A percentile compares a stretch with the other conserved stretches of the same genome.
Evolutionary conservation across 2,797 vertebrate species (phyloP).

Genomic region (Pantherophis alleghaniensis): DNA sequence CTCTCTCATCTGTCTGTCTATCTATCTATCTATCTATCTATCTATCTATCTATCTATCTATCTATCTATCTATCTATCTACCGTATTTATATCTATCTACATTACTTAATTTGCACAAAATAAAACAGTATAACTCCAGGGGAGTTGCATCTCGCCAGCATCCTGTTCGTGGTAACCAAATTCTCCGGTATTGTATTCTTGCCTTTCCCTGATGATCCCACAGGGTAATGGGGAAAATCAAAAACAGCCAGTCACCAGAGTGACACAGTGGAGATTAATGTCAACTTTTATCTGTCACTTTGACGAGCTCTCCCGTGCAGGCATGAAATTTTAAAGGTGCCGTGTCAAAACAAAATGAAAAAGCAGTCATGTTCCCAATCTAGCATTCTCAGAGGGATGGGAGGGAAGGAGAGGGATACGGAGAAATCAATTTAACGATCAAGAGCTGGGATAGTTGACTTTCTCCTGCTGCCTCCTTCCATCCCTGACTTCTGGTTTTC

Average conservation of each 20-base stretch:
- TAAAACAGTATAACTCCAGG: constrained; percentile 25
- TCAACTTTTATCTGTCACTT: constrained; percentile 42
- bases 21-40: too few relatives aligned
- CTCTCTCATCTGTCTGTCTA: too few relatives aligned
- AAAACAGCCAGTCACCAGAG: constrained; percentile 27
- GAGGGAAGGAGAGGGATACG: constrained; percentile 15
- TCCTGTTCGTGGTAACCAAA: constrained; percentile 15
- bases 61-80: background rate
- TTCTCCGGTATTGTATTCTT: constrained; percentile 27
- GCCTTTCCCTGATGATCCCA: constrained; percentile 36
- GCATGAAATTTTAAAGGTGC: constrained; percentile 49
- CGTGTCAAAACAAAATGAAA: constrained; percentile 48
- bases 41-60: too few relatives aligned
- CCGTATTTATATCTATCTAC: background rate
- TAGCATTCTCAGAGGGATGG: constrained; percentile 30
- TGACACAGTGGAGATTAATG: constrained; percentile 41
- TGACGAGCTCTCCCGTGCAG: constrained; percentile 23
- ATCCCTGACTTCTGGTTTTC: background rate
- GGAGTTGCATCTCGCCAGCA: background rate
- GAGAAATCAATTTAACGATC: constrained; percentile 40
- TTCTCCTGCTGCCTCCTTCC: constrained; percentile 6
- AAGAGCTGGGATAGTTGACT: constrained; percentile 16
- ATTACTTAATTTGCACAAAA: constrained; percentile 36
- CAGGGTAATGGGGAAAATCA: constrained; percentile 37
- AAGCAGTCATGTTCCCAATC: constrained; percentile 37